Percentiles rank a stretch among this genome's conserved stretches.
These are phyloP conservation scores for Kobus ellipsiprymnus DNA, from an alignment of 2,113 vertebrate genomes.

Conservation along the genomic window DNA sequence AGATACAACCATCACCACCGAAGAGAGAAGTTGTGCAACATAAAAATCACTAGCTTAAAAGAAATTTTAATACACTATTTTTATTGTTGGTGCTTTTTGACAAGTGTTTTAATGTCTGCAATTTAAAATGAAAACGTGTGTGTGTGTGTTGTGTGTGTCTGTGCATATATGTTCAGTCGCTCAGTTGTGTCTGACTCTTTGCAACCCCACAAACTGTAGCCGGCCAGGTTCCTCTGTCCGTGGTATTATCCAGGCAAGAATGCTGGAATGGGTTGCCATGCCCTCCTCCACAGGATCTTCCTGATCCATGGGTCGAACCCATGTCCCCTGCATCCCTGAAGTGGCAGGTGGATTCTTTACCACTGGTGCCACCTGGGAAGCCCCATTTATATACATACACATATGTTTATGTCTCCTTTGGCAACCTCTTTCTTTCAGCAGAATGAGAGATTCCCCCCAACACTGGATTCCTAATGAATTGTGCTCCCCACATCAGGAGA, in stretches of 20 bases:
- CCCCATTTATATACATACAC: too few species aligned
- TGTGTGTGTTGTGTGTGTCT: neutral
- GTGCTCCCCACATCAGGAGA: neutral
- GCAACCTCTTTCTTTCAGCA: neutral
- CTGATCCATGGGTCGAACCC: neutral
- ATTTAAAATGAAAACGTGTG: neutral
- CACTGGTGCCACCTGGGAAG: neutral
- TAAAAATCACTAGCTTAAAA: neutral
- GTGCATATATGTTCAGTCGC: fast-evolving
- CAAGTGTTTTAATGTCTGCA: neutral
- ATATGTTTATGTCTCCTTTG: neutral
- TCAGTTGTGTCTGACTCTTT: neutral
- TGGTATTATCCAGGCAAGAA: neutral
- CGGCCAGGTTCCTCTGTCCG: neutral
- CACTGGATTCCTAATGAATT: neutral
- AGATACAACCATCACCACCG: conserved; percentile 49
- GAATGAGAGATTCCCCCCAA: neutral
- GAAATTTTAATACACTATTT: neutral
- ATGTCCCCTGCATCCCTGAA: neutral
- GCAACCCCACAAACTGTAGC: neutral
- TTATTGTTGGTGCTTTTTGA: neutral
- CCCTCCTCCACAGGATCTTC: neutral
- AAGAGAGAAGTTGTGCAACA: conserved; percentile 17
- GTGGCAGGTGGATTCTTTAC: neutral
- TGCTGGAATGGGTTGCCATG: neutral